Base-by-base conservation (phyloP, 1,140 invertebrate species). In the Drosophila pandora region DNA sequence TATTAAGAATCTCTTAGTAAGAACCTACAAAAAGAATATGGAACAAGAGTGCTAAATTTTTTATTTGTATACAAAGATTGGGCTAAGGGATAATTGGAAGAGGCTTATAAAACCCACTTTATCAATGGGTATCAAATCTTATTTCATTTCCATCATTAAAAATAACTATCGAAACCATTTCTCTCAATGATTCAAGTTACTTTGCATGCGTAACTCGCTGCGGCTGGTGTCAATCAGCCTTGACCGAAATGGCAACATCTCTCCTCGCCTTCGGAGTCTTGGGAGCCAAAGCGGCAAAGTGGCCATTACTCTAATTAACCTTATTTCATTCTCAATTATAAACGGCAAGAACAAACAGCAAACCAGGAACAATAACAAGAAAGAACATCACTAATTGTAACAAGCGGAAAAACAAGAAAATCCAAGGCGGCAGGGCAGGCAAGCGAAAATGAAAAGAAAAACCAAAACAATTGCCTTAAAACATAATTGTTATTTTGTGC, bases 261-360 rank as follows among this genome's bases (percentile, higher is more conserved):
- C 45, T 43, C 2, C 47, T 13, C 23, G 30, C 21, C 21, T n/a
- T n/a, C n/a, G n/a, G n/a, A 53, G 17, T 45, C 9, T 39, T 43
- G 1, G 13, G 45, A 57, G 60, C 45, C 34, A 60, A 28, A 55
- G 68, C 55, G 47, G 69, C 60, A 73, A 88, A 83, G 79, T 88
- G 83, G 71, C 65, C 83, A 88, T 88, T 88, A 89, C 84, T 88
- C 83, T 88, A 88, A 88, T 88, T 88, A 88, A 88, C 83, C 83
- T 88, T 83, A 88, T 88, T 88, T 88, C 84, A 83, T 88, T 88
- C 83, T 83, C 83, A 88, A 88, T 88, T 88, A 88, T 85, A 88
- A 88, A 61, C 70, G 74, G 49, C 62, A 78, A 54, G 54, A 76
- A 60, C 74, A 75, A 78, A 84, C 60, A 55, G 49, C 17, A 55